Evolutionary conservation across 2,797 vertebrate species (phyloP).

Genomic region (Pseudomugil tenellus): DNA sequence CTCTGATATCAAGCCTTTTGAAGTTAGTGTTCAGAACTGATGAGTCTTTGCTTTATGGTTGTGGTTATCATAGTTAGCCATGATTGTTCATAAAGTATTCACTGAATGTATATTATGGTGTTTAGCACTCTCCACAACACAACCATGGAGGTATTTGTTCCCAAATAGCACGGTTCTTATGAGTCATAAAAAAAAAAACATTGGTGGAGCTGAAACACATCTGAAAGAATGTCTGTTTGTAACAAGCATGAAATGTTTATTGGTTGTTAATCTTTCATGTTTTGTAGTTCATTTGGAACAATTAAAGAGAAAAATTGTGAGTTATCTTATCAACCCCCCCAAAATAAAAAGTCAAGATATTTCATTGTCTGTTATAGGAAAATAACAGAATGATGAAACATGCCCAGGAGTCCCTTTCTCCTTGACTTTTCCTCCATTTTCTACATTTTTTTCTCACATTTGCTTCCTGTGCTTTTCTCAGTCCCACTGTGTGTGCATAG

Average conservation of each 20-base stretch:
- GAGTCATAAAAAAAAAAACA: constrained; percentile 10
- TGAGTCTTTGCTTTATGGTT: constrained; percentile 25
- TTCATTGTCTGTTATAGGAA: constrained; percentile 27
- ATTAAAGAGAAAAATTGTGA: neutral
- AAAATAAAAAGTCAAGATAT: constrained; percentile 29
- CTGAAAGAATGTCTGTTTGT: neutral
- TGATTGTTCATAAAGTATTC: constrained; percentile 57
- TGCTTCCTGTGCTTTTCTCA: constrained; percentile 26
- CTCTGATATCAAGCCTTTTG: no score
- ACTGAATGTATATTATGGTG: constrained; percentile 58
- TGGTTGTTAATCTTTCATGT: constrained; percentile 7
- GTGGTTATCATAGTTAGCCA: constrained; percentile 36
- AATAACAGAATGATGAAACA: constrained; percentile 28
- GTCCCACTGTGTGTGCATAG: constrained; percentile 37
- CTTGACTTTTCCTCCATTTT: constrained; percentile 32
- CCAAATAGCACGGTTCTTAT: constrained; percentile 12
- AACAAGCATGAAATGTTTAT: constrained; percentile 7
- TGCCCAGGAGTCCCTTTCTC: constrained; percentile 47
- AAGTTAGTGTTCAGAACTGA: no score
- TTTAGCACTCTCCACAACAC: constrained; percentile 35
- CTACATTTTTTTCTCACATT: constrained; percentile 13
- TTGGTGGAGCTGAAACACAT: neutral
- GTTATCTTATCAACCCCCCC: constrained; percentile 1
- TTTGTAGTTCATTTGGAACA: constrained; percentile 4
- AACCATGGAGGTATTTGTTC: constrained; percentile 26